Evolutionary conservation across 2,888 invertebrate species (phyloP).

Genomic region (Euclidia mi): DNA sequence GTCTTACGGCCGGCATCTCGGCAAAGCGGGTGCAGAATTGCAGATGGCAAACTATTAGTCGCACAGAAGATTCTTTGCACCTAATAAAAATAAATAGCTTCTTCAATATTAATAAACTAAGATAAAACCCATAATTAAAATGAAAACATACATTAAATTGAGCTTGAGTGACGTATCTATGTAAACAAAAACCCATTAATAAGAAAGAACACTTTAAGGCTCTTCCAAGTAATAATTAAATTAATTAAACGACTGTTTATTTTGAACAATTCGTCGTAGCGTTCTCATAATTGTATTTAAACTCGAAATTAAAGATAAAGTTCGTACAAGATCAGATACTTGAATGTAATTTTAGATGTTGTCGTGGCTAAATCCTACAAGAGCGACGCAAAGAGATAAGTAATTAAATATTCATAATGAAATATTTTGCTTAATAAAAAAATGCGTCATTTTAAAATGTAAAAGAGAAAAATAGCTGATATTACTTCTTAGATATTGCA

Average conservation of each 20-base stretch:
- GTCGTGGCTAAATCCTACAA: background rate
- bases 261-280: constrained; percentile 20
- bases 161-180: background rate
- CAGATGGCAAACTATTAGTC: no score
- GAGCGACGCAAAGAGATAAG: background rate
- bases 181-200: constrained; percentile 1
- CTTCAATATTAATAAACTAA: no score
- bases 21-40: no score
- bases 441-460: no score
- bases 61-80: no score
- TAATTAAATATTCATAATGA: no score
- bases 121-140: no score
- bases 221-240: constrained; percentile 24
- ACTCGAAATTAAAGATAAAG: background rate
- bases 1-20: no score
- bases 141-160: background rate
- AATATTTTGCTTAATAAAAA: no score
- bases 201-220: background rate
- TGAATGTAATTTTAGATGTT: background rate
- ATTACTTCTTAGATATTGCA: no score
- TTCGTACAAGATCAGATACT: background rate
- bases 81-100: no score
- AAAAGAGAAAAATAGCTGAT: no score
- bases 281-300: background rate
- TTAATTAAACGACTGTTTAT: constrained; percentile 23